Conservation (phyloP, 2,797 vertebrate genomes). For the Aratinga solstitialis region DNA sequence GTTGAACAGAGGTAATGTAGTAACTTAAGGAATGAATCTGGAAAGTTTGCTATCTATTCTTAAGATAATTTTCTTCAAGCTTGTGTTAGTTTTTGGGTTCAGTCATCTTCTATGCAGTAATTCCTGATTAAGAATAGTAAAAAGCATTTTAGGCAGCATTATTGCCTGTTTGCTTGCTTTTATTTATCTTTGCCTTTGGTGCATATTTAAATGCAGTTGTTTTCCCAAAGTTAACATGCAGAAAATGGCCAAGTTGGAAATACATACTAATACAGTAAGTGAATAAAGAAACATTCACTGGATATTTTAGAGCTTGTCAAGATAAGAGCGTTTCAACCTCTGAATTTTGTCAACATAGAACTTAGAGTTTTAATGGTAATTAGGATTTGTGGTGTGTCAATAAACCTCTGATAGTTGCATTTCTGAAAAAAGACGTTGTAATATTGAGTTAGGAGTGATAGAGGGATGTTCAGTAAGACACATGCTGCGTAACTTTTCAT, state of each 20-base stretch:
- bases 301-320: not conserved
- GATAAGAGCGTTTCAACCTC: not conserved
- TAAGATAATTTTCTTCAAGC: not conserved
- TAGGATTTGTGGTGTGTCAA: slow-evolving; percentile 19
- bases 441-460: slow-evolving; percentile 30
- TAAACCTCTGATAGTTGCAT: slow-evolving; percentile 32
- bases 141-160: not conserved
- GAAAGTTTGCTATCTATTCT: not conserved
- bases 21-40: not conserved
- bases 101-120: not conserved
- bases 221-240: not conserved
- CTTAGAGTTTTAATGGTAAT: slow-evolving; percentile 14
- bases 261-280: not conserved
- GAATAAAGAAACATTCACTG: not conserved
- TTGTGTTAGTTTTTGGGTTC: not conserved
- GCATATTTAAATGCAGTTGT: not conserved
- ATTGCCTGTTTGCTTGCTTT: not conserved
- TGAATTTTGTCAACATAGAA: slow-evolving; percentile 31
- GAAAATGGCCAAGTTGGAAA: not conserved
- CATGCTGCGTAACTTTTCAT: slow-evolving; percentile 11
- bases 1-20: not conserved
- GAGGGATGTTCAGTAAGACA: not conserved
- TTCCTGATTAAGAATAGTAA: not conserved
- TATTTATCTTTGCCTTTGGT: not conserved
- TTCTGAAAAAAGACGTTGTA: slow-evolving; percentile 38